Base-by-base conservation (phyloP, 2,888 invertebrate genomes). In the Cataglyphis altisquamis region DNA sequence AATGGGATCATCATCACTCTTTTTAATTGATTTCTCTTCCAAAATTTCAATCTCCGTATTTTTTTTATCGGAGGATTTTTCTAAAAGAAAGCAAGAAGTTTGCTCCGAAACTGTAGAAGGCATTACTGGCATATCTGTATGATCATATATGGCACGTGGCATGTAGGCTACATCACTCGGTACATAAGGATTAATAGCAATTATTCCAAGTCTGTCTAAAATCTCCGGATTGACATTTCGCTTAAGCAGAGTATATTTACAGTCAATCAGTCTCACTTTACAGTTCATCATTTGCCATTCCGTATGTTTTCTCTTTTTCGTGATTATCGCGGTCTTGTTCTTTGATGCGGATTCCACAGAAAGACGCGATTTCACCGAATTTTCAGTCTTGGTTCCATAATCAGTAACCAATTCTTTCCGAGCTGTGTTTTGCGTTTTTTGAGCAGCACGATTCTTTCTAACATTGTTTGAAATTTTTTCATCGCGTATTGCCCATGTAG, bases 221-320 rank as follows among this genome's bases (percentile, higher is more conserved):
- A 89, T 57, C 21, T 82, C 86, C 0, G 88, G 77, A 75, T 88
- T 84, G 10, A 88, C 87, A 12, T 91, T 88, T 15, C 90, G 85
- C 41, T 87, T 88, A 3, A 93, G 72, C 45, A 92, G 89, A 10
- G 91, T 92, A 48, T 90, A 89, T 78, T 92, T 94, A 72, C 93
- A 91, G 57, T 95, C 94, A 3, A 93, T 77, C 29, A 94, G 21
- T 8, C 84, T 83, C 0, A 94, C 94, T 82, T 90, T 90, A 75
- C 94, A 94, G 9, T 86, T 91, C 87, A 68, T 91, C 90, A 94
- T 93, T 82, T 93, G 89, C 4, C 88, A 90, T 62, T 75, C 32
- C 3, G 82, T 66, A 29, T 74, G 45, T 25, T 82, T 88, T 18
- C 83, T 62, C 41, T 81, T 83, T 25, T 63, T 84, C 6, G 52